A percentile compares a stretch with the other conserved stretches of the same genome.
Conservation (phyloP, 2,888 invertebrate species). For the Phortica okadai region DNA sequence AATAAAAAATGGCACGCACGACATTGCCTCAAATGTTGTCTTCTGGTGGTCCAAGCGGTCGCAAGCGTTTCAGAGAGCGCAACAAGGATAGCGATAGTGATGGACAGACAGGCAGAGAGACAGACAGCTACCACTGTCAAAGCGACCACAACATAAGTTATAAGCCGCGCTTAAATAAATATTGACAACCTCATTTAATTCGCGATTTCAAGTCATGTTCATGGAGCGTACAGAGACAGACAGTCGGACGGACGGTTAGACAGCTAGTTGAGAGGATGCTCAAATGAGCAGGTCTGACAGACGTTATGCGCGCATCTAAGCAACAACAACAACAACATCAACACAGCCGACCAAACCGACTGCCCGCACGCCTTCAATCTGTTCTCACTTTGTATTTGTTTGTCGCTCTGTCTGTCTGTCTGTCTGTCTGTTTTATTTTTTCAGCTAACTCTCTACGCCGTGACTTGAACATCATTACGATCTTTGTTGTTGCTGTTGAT, state of each 20-base stretch:
- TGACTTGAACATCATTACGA: conserved; percentile 50
- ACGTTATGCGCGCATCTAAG: conserved; percentile 26
- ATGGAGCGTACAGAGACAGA: not conserved
- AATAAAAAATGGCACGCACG: not conserved
- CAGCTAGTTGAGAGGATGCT: not conserved
- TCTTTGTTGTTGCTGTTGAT: not conserved
- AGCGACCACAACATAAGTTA: conserved; percentile 9
- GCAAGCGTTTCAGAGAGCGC: not conserved
- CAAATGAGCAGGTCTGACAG: not conserved
- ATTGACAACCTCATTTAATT: conserved; percentile 55
- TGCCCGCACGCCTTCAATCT: no score
- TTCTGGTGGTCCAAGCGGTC: not conserved
- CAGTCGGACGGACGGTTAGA: conserved; percentile 31
- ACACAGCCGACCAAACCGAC: no score
- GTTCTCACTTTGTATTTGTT: conserved; percentile 12
- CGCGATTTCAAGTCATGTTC: conserved; percentile 33
- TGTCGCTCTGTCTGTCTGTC: conserved; percentile 11
- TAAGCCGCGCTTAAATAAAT: conserved; percentile 42
- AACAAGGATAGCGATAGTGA: not conserved
- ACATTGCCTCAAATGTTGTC: not conserved
- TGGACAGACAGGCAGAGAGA: not conserved
- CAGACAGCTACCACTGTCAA: not conserved
- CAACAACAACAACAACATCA: no score
- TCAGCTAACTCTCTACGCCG: conserved; percentile 40
- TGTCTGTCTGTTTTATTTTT: not conserved